phyloP scores from a whole-genome alignment of 2,888 invertebrate species.

The Latrodectus elegans region DNA sequence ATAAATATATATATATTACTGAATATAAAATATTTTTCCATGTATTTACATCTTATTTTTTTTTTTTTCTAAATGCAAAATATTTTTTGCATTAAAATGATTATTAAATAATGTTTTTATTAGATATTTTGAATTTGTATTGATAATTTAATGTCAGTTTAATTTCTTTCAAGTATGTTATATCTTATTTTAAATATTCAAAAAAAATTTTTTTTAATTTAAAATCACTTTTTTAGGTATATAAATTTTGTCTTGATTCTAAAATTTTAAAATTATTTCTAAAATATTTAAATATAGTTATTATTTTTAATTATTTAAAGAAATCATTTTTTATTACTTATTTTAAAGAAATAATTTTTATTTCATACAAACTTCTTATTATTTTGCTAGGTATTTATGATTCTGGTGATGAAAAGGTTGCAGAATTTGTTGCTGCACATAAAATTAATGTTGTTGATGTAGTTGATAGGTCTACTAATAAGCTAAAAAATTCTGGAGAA shows the following conservation, averaged over 20 bases:
- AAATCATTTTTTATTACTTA: background rate
- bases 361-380: background rate
- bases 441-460: slow-evolving; percentile 71
- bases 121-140: too few relatives aligned
- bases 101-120: too few relatives aligned
- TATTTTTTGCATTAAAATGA: too few relatives aligned
- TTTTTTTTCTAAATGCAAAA: too few relatives aligned
- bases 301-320: background rate
- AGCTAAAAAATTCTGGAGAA: slow-evolving; percentile 72
- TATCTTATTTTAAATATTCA: background rate
- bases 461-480: slow-evolving; percentile 60
- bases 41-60: too few relatives aligned
- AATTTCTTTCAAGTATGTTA: background rate
- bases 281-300: background rate
- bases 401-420: slow-evolving; percentile 72
- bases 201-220: background rate
- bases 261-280: background rate
- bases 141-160: too few relatives aligned
- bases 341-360: background rate
- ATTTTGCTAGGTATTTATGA: slow-evolving; percentile 79
- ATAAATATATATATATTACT: too few relatives aligned
- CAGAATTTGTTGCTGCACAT: slow-evolving; percentile 76
- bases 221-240: slow-evolving; percentile 18
- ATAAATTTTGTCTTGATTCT: background rate
- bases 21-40: too few relatives aligned